Evolutionary conservation across 2,888 invertebrate species (phyloP), one percentile per base, ranked within the genome.

Genomic region (Apodemia hepburni): DNA sequence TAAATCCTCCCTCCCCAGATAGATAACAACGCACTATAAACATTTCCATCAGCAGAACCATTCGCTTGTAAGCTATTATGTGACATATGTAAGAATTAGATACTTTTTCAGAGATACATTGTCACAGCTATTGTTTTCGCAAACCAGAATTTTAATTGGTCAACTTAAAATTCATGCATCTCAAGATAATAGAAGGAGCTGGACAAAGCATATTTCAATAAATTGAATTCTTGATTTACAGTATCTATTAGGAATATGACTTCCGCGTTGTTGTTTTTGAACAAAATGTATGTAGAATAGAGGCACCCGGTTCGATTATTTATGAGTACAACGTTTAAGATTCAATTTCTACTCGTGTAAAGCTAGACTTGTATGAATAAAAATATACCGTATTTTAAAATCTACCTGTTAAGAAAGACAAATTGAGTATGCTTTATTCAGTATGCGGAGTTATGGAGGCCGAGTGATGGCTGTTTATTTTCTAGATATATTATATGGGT

Each of bases 291-390:
- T 67, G 66, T 68, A 67, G 66, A 66, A 64, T 64, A 70, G 66
- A 71, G 71, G 69, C 70, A 66, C 75, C 72, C 74, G 69, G 70
- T 70, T 79, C 74, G 75, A 78, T 84, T 89, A 87, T 89, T 86
- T 86, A 89, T 88, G 84, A 85, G 83, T 74, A 67, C 73, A 78
- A 72, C 78, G 80, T 79, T 88, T 83, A 85, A 78, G 78, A 89
- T 88, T 87, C 85, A 81, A 83, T 85, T 87, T 84, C 81, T 75
- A 81, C 86, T 81, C 87, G 87, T 87, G 88, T 88, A 86, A 81
- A 86, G 79, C 80, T 80, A 79, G 72, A 86, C 88, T 84, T 84
- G 81, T 82, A 86, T 89, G 84, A 85, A 90, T 84, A 84, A 85
- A 79, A 87, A 87, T 85, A 82, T 84, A 79, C 82, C 7, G 82